Evolutionary conservation across 1,140 invertebrate genomes (phyloP), one percentile per base, ranked within the genome.

Genomic region (Zaprionus kolodkinae): DNA sequence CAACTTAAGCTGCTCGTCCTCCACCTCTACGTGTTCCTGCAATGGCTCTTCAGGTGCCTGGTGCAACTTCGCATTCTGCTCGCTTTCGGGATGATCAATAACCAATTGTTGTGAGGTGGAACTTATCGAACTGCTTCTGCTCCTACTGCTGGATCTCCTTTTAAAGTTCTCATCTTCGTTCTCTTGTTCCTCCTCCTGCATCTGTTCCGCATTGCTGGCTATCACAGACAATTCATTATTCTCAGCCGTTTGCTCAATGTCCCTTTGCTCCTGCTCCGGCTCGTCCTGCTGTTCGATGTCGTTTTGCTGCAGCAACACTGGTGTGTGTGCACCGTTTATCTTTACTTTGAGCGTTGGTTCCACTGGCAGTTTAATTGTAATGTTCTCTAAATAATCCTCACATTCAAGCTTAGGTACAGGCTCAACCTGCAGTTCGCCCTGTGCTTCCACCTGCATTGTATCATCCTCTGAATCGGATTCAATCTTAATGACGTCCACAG

Each of bases 71-170:
- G 36, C 35, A 43, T 54, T 76, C n/a, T 82, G 81, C 38, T 89
- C 82, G 50, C 66, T 86, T 21, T 91, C 85, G 2, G 81, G 79
- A 59, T 89, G 85, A 87, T 89, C 86, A 17, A 89, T 89, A 7
- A 89, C 79, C 72, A 89, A 57, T 17, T 91, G 87, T 45, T 87
- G 88, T 54, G 86, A 91, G 0, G 86, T 70, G 11, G 86, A 89
- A 21, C 88, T 91, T 3, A 79, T 43, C 0, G 85, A 83, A 36
- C 81, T 86, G 30, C 56, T 55, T 11, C 40, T 74, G 6, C 56
- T 60, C 38, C 27, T 40, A 30, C 40, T 57, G 12, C 54, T 78
- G 52, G 57, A 48, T n/a, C 35, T 62, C 36, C 35, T 48, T 54
- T 10, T 45, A 3, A 45, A 45, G 7, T 10, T n/a, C 15, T 15